Conservation (phyloP, 23 tunicate genomes). For the Phallusia fumigata region DNA sequence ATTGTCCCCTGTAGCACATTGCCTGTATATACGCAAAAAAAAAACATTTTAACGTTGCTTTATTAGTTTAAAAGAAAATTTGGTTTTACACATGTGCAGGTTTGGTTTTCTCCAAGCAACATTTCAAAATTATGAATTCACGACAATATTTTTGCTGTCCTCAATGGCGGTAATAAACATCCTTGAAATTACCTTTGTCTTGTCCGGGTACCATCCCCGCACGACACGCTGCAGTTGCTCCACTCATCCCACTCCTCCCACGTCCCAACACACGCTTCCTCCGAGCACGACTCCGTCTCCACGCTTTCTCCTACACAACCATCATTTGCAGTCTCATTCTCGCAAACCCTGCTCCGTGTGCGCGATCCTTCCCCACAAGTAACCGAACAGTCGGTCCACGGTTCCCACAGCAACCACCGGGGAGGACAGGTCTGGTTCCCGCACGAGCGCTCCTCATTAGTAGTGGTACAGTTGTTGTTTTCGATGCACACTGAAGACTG, state of each 20-base stretch:
- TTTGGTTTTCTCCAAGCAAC: not conserved
- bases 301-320: not conserved
- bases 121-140: not conserved
- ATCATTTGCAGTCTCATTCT: not conserved
- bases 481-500: not conserved
- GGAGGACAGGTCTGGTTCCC: not conserved
- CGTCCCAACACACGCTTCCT: slow-evolving; percentile 5
- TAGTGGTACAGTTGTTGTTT: not conserved
- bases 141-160: not conserved
- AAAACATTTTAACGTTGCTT: not conserved
- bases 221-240: slow-evolving; percentile 25
- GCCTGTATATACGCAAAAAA: not conserved
- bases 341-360: not conserved
- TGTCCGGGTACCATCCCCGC: slow-evolving; percentile 21
- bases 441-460: not conserved
- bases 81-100: not conserved
- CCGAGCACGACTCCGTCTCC: not conserved
- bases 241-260: slow-evolving; percentile 31
- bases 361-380: slow-evolving; percentile 20
- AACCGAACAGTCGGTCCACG: slow-evolving; percentile 9
- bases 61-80: not conserved
- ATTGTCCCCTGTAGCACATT: not conserved
- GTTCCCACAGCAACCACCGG: slow-evolving; percentile 5
- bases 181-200: slow-evolving; percentile 9
- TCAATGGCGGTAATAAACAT: not conserved